A percentile compares a stretch with the other conserved stretches of the same genome.
These are phyloP conservation scores for Numenius arquata DNA, from an alignment of 2,113 vertebrate genomes.

Conservation along the genomic window DNA sequence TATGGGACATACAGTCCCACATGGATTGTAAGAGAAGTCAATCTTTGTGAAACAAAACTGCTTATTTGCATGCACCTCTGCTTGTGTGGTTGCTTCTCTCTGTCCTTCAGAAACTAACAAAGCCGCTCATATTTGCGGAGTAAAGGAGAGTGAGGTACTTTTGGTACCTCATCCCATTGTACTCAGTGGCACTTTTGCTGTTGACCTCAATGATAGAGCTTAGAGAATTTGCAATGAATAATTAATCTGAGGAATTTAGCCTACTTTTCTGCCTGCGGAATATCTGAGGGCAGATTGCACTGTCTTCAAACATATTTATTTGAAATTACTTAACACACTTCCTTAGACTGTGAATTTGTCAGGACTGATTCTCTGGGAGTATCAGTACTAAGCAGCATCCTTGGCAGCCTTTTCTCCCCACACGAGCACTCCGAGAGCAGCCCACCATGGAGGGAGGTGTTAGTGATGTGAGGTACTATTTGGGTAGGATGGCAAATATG, in stretches of 20 bases:
- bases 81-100: conserved; percentile 44
- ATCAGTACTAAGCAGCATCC: background rate
- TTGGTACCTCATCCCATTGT: background rate
- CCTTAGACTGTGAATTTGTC: background rate
- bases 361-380: background rate
- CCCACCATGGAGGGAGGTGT: background rate
- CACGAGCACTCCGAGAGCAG: background rate
- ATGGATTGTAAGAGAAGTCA: conserved; percentile 6
- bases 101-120: background rate
- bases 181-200: conserved; percentile 10
- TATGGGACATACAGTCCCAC: conserved; percentile 2
- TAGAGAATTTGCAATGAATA: conserved; percentile 62
- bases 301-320: conserved; percentile 41
- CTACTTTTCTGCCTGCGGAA: conserved; percentile 58
- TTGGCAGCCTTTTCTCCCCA: background rate
- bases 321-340: conserved; percentile 53
- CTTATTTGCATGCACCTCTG: background rate
- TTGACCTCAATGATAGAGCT: conserved; percentile 55
- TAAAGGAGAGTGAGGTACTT: conserved; percentile 13
- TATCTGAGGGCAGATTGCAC: conserved; percentile 49
- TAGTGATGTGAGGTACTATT: background rate
- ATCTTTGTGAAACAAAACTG: background rate
- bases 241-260: conserved; percentile 66
- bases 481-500: background rate
- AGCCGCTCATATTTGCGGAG: background rate